Base-by-base conservation (phyloP, 2,888 invertebrate species). In the Kryphioiulus occultus region DNA sequence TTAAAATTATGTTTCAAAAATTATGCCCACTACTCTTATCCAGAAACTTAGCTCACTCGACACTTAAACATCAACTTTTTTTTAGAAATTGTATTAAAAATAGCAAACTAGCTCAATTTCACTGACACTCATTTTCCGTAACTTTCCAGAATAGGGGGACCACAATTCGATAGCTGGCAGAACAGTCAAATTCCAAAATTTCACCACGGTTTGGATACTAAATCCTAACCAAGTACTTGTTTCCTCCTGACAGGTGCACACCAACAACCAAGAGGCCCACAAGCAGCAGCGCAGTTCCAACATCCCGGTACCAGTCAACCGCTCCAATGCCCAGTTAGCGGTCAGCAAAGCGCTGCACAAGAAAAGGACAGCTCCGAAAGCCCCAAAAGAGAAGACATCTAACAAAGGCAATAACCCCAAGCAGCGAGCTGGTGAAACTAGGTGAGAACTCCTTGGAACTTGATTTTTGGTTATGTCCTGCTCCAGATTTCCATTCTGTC, bases 221-320 rank as follows among this genome's bases (percentile, higher is more conserved):
- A 22, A 42, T 42, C 42, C 7, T 42, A 42, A 42, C 7, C 17
- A 47, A 9, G 7, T 17, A n/a, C 82, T 9, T 26, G 22, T 82
- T 84, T 35, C 85, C 88, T 85, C 87, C 19, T 87, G 5, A 59
- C 19, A 32, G 30, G 68, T 26, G 32, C 53, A 84, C 44, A 68
- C 4, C 78, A 42, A 47, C 42, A 44, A 35, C 22, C 78, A 83
- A 30, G 32, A 82, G 32, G 32, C 32, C 32, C 82, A 82, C 12
- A 5, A 32, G 22, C 82, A 82, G 82, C 85, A 85, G 39, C 85
- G 42, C 32, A 85, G 15, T 39, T 35, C 78, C 32, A 86, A 82
- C 82, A 32, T 82, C 17, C 32, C 82, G 93, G 93, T 93, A 91
- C 91, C 78, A 83, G 84, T 44, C 68, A 22, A 47, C 83, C 88